A percentile compares a stretch with the other conserved stretches of the same genome.
phyloP scores from a whole-genome alignment of 2,797 vertebrate genomes.

The Epinephelus coioides region DNA sequence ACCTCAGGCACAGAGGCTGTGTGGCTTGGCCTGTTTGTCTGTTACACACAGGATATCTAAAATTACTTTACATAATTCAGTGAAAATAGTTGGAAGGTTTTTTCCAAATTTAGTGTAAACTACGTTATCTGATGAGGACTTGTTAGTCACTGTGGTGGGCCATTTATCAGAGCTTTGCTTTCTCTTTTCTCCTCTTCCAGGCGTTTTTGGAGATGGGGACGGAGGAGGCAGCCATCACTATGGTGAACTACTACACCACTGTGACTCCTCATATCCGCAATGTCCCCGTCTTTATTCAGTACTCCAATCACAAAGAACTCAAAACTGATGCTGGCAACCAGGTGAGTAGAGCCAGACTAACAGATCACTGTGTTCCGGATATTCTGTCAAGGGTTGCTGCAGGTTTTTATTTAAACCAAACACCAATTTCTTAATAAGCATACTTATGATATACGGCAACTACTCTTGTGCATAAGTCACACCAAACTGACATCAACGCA shows the following conservation, averaged over 20 bases:
- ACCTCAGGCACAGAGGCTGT: too few species aligned
- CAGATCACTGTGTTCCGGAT: not conserved
- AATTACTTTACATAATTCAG: not conserved
- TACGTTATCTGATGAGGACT: not conserved
- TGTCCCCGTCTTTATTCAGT: conserved; percentile 96
- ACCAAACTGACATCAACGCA: too few species aligned
- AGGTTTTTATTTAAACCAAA: not conserved
- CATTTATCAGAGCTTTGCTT: not conserved
- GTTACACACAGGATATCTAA: not conserved
- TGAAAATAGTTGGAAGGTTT: not conserved
- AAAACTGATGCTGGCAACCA: conserved; percentile 97
- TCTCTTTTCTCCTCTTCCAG: conserved; percentile 73
- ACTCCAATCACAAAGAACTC: conserved; percentile 98
- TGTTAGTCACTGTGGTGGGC: not conserved
- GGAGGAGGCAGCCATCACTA: conserved; percentile 96
- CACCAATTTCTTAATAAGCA: not conserved
- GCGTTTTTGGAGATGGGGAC: conserved; percentile 97
- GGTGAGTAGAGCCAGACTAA: conserved; percentile 75
- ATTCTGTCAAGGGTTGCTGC: too few species aligned
- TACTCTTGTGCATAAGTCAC: not conserved
- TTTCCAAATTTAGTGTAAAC: not conserved
- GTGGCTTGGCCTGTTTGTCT: not conserved
- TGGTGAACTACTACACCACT: conserved; percentile 97
- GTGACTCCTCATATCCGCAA: conserved; percentile 96
- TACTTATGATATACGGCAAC: not conserved